A percentile compares a stretch with the other conserved stretches of the same genome.
Conservation (phyloP, 2,797 vertebrate species). For the Gobio occitaniae region DNA sequence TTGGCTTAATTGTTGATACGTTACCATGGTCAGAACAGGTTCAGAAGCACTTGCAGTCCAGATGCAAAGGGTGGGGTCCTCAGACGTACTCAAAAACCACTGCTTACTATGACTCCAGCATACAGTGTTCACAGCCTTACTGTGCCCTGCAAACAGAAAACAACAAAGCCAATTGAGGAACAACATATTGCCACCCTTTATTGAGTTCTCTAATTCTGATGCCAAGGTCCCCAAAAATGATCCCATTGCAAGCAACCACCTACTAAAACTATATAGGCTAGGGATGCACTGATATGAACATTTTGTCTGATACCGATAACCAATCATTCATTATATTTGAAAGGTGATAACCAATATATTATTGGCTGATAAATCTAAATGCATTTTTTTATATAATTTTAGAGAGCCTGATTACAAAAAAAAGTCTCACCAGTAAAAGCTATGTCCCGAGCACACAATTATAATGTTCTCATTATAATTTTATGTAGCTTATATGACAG, state of each 20-base stretch:
- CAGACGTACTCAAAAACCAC: conserved; percentile 85
- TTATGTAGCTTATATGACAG: too few species aligned
- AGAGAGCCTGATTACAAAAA: too few species aligned
- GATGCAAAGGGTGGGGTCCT: conserved; percentile 82
- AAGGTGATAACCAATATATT: too few species aligned
- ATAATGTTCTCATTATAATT: too few species aligned
- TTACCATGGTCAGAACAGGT: conserved; percentile 83
- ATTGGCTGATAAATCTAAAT: too few species aligned
- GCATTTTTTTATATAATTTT: too few species aligned
- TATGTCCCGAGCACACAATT: too few species aligned
- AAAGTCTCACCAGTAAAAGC: too few species aligned
- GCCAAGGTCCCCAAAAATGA: neutral
- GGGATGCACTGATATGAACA: too few species aligned
- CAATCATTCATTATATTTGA: too few species aligned
- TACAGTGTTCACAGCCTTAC: conserved; percentile 82
- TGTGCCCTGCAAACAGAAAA: conserved; percentile 79
- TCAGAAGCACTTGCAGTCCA: conserved; percentile 80
- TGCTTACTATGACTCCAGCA: conserved; percentile 86
- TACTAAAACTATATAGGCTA: neutral
- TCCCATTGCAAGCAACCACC: neutral
- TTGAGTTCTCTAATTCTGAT: neutral
- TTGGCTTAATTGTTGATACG: conserved; percentile 36
- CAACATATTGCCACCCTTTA: neutral
- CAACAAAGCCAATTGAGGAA: neutral
- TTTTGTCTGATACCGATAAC: too few species aligned